Percentiles rank a stretch among this genome's conserved stretches.
Conservation (phyloP, 2,113 vertebrate genomes). For the Syngnathus typhle region DNA sequence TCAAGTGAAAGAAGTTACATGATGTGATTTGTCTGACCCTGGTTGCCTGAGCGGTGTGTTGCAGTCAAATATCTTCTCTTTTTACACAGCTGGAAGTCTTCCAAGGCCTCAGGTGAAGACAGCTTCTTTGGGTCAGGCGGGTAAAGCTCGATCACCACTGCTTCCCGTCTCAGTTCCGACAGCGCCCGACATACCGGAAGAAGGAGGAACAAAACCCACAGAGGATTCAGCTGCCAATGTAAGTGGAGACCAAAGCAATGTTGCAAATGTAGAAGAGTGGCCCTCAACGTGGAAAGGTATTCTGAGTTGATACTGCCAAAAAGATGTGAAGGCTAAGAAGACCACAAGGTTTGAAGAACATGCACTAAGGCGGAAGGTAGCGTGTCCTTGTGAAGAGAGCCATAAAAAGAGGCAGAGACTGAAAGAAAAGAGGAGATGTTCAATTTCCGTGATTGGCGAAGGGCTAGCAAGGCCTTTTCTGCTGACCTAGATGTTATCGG, state of each 20-base stretch:
- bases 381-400: background rate
- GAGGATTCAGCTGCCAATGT: constrained; percentile 83
- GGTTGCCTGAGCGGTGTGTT: background rate
- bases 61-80: background rate
- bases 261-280: background rate
- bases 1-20: background rate
- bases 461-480: background rate
- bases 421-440: background rate
- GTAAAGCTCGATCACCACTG: constrained; percentile 88
- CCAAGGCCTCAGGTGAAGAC: constrained; percentile 90
- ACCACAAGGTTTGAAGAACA: background rate
- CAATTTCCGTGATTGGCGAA: background rate
- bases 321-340: background rate
- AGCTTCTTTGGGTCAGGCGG: constrained; percentile 85
- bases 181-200: constrained; percentile 83
- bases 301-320: background rate
- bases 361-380: background rate
- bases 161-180: constrained; percentile 91
- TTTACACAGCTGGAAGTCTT: constrained; percentile 74
- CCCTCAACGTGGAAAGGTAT: background rate
- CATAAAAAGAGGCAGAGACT: background rate
- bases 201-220: constrained; percentile 70
- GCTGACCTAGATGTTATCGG: background rate
- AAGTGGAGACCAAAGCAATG: constrained; percentile 48
- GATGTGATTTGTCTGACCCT: background rate